Evolutionary conservation across 2,113 vertebrate species (phyloP).

Genomic region (Chroicocephalus ridibundus): DNA sequence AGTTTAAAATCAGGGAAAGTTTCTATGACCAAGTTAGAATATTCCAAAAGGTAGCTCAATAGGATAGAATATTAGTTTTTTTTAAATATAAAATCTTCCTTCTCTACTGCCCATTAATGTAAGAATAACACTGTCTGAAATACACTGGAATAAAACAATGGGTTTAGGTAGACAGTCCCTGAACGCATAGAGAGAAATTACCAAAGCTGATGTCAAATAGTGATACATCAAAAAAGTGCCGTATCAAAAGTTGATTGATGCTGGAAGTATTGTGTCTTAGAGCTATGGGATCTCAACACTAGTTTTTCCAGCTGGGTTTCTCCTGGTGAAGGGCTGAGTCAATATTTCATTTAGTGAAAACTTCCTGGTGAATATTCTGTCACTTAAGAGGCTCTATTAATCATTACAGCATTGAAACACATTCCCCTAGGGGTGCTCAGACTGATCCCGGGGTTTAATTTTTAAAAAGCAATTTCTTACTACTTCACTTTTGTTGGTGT

Average conservation of each 20-base stretch:
- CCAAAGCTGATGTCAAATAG: conserved; percentile 3
- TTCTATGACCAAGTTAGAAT: neutral
- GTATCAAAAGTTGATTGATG: conserved; percentile 67
- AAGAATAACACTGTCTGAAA: neutral
- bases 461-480: conserved; percentile 78
- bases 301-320: conserved; percentile 75
- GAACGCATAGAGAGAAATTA: neutral
- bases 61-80: neutral
- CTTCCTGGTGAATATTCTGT: conserved; percentile 87
- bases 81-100: neutral
- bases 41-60: neutral
- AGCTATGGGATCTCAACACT: conserved; percentile 65
- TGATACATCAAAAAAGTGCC: conserved; percentile 37
- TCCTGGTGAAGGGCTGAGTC: conserved; percentile 69
- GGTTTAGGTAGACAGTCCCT: neutral
- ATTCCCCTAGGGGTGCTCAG: conserved; percentile 77
- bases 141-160: neutral
- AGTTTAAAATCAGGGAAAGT: neutral
- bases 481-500: conserved; percentile 84
- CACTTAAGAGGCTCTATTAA: conserved; percentile 84
- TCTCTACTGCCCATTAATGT: neutral
- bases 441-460: conserved; percentile 77
- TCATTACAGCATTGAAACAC: conserved; percentile 76
- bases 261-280: conserved; percentile 57
- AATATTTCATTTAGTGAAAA: conserved; percentile 91